Evolutionary conservation across 2,113 vertebrate genomes (phyloP), one percentile per base, ranked within the genome.

Genomic region (Semicossyphus pulcher): DNA sequence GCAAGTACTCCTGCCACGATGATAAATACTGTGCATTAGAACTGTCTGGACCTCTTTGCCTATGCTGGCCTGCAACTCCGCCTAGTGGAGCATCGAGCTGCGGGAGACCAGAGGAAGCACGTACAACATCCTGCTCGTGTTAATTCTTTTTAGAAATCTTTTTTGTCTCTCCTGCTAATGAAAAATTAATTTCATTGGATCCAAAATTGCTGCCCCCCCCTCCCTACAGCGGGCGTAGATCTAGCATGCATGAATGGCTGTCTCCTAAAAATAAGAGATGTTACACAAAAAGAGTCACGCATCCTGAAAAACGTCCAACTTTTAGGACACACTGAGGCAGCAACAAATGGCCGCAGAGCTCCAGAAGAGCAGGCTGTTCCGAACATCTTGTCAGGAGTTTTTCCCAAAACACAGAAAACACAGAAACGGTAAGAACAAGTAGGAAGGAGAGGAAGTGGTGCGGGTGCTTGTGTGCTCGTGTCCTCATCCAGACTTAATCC

Each of bases 1-100:
- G 76, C 41, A 63, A 84, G 62, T 66, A 57, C 64, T 28, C 11
- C 72, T 84, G 80, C 71, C 78, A 84, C 26, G 14, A 62, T 91
- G 88, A 89, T 82, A 70, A 87, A 91, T 89, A 76, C 48, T 59
- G 54, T 65, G 71, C 66, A 89, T 89, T 84, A 87, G 62, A 73
- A 64, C 57, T 48, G 80, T 80, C 77, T 83, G 76, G 44, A 74
- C 64, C 67, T 39, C 51, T 67, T 28, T 26, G 47, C 59, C 65
- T 44, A 41, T 21, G 64, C 34, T 59, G 60, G 60, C 42, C 73
- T 73, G 76, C 54, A 37, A 68, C 88, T 83, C 83, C 59, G 52
- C 57, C 78, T 83, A 56, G 73, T 57, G 68, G 83, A 78, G 67
- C 54, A 41, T 31, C 70, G 62, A 68, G 74, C 48, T 26, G 58